Conservation (phyloP, 2,113 vertebrate species). For the Psittacula cyanocephala region DNA sequence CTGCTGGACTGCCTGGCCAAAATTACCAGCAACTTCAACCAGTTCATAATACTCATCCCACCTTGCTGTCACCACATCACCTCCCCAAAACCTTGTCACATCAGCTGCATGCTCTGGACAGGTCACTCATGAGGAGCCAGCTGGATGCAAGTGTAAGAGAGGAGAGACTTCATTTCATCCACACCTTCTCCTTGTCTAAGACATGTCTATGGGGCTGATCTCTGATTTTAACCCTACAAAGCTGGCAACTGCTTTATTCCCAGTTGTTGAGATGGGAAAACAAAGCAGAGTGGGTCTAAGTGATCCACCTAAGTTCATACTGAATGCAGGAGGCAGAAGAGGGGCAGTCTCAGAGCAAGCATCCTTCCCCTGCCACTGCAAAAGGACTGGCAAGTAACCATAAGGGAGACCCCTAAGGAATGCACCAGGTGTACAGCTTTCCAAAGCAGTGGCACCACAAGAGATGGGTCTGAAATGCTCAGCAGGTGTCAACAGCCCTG, state of each 20-base stretch:
- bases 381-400: background rate
- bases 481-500: background rate
- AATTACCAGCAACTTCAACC: background rate
- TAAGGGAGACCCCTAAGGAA: background rate
- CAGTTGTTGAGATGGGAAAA: background rate
- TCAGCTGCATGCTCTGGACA: background rate
- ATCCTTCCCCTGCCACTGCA: background rate
- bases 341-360: background rate
- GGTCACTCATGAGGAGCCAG: background rate
- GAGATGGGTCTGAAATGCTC: background rate
- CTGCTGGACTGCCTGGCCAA: background rate
- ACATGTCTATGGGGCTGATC: accelerated
- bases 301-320: background rate
- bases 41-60: background rate
- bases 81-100: background rate
- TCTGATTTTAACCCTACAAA: background rate
- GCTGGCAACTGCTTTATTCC: background rate
- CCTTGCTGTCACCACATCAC: background rate
- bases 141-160: background rate
- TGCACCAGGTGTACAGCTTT: background rate
- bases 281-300: background rate
- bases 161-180: background rate
- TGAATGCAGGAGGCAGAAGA: background rate
- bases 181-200: background rate
- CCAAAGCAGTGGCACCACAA: background rate